A percentile compares a stretch with the other conserved stretches of the same genome.
phyloP scores from a whole-genome alignment of 2,113 vertebrate genomes.

The Pseudonaja textilis region DNA sequence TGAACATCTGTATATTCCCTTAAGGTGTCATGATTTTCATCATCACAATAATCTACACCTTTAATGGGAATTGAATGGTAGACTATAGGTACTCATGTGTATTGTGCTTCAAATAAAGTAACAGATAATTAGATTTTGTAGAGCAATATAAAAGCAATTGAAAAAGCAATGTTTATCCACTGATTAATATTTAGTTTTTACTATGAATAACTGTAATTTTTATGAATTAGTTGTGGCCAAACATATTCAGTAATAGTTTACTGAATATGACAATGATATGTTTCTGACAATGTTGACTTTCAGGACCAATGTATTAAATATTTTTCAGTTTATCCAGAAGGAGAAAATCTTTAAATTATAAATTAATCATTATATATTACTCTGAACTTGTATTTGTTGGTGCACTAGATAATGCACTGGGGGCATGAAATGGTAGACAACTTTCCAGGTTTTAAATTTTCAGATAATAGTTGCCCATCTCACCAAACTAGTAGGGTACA shows the following conservation, averaged over 20 bases:
- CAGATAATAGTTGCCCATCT: not conserved
- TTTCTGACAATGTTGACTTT: not conserved
- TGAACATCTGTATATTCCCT: conserved; percentile 21
- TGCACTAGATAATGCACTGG: not conserved
- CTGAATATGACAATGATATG: not conserved
- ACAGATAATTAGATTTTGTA: not conserved
- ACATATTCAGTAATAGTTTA: not conserved
- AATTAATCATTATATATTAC: not conserved
- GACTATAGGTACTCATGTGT: not conserved
- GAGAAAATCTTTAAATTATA: not conserved
- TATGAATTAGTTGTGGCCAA: not conserved
- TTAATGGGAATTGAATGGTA: conserved; percentile 17
- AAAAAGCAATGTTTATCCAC: not conserved
- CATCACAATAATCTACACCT: conserved; percentile 20
- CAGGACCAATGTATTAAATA: not conserved
- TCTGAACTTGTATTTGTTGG: not conserved
- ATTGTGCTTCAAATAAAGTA: conserved; percentile 9
- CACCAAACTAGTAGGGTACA: not conserved
- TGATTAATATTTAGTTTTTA: not conserved
- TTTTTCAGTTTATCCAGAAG: not conserved
- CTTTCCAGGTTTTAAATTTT: not conserved
- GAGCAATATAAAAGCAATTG: not conserved
- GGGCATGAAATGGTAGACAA: not conserved
- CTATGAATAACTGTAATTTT: not conserved
- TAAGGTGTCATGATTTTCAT: conserved; percentile 5